Conservation (phyloP, 1,140 invertebrate genomes). For the Charaxes varanes region DNA sequence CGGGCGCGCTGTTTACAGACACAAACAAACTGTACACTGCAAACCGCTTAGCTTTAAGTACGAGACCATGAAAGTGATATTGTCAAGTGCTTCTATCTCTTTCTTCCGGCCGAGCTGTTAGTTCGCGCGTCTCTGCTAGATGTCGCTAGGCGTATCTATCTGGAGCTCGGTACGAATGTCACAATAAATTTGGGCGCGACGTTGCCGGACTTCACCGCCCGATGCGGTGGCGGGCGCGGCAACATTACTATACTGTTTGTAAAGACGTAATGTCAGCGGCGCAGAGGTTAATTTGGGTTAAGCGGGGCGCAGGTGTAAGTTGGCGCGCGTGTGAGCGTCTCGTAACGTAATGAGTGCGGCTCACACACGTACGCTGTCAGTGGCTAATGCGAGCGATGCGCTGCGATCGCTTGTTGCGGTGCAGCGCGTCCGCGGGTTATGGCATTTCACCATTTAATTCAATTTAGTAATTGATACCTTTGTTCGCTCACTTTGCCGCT, state of each 20-base stretch:
- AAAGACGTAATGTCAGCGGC: conserved; percentile 24
- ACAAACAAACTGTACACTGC: conserved; percentile 74
- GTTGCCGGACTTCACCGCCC: conserved; percentile 67
- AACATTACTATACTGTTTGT: conserved; percentile 26
- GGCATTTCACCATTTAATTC: conserved; percentile 72
- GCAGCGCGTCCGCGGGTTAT: conserved; percentile 49
- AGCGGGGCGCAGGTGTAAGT: conserved; percentile 28
- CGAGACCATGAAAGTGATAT: conserved; percentile 72
- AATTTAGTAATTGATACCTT: conserved; percentile 73
- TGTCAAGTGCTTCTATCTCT: conserved; percentile 61
- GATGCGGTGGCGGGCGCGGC: conserved; percentile 47
- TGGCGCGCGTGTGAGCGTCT: conserved; percentile 58
- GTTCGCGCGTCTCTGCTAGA: conserved; percentile 43
- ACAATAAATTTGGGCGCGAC: conserved; percentile 66
- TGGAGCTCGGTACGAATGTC: conserved; percentile 51
- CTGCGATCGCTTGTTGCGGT: conserved; percentile 64
- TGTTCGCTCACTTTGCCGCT: conserved; percentile 48
- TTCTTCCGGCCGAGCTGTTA: conserved; percentile 52
- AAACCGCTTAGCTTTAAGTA: conserved; percentile 74
- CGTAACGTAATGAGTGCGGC: conserved; percentile 63
- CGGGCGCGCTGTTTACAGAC: conserved; percentile 72
- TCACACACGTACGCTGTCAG: conserved; percentile 53
- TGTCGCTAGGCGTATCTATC: conserved; percentile 57
- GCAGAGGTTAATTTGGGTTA: conserved; percentile 43
- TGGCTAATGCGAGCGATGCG: conserved; percentile 69